Conservation (phyloP, 2,113 vertebrate genomes). For the Nothocercus nigrocapillus region DNA sequence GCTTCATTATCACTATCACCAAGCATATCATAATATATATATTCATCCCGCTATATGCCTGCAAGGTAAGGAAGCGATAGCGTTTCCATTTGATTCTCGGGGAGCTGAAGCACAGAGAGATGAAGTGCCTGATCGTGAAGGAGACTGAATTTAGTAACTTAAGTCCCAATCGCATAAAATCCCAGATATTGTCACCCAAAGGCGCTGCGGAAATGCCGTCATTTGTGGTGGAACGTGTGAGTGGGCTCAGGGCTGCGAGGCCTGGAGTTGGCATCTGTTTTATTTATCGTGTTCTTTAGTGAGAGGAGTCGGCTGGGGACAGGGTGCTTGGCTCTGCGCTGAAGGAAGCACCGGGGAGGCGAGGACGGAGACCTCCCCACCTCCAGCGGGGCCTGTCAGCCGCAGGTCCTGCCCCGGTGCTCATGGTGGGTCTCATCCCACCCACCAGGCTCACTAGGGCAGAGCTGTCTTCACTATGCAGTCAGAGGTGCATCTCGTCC, state of each 20-base stretch:
- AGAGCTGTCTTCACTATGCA: not conserved
- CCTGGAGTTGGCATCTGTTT: not conserved
- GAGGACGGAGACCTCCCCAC: not conserved
- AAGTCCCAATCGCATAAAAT: not conserved
- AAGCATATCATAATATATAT: not conserved
- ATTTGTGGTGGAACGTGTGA: not conserved
- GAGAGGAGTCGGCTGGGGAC: not conserved
- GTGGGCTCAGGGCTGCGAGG: not conserved
- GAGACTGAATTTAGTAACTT: not conserved
- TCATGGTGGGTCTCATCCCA: too few relatives aligned
- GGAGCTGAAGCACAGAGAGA: not conserved
- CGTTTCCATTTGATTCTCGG: not conserved
- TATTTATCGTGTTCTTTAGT: not conserved
- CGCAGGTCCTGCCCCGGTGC: not conserved
- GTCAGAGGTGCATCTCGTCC: not conserved
- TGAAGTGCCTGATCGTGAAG: not conserved
- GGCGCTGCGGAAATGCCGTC: not conserved
- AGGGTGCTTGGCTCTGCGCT: not conserved
- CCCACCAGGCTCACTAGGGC: rapidly evolving
- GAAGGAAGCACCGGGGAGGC: not conserved
- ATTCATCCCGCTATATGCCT: not conserved
- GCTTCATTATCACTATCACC: conserved; percentile 23
- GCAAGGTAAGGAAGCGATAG: not conserved
- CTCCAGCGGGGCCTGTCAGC: not conserved
- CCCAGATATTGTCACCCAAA: not conserved